Base-by-base conservation (phyloP, 2,888 invertebrate species). In the Eupeodes luniger region DNA sequence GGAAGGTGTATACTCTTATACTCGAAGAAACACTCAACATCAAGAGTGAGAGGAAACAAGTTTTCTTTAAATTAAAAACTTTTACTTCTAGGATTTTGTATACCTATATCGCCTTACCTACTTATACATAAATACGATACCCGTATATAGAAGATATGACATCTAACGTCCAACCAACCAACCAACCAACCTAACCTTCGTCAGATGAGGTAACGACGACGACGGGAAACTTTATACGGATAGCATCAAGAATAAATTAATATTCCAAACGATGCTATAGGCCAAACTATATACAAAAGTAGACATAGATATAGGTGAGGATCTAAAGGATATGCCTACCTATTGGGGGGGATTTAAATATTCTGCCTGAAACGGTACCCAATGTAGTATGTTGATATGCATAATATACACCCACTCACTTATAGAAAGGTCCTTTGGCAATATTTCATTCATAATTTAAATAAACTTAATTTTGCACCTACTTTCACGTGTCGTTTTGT, bases 371-470 rank as follows among this genome's bases (percentile, higher is more conserved):
- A 62, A 66, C 47, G 27, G 19, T 44, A 62, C 62, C 16, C 62
- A 62, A 62, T 62, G 62, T 19, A 12, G 62, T 40, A 62, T 40
- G 40, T 34, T 27, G 2, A 55, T 34, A 40, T 40, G 40, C 51
- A 51, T 12, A 51, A 53, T 55, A 16, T 3, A 53, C 2, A 70
- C 55, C 55, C 36, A 19, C 55, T 27, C 14, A 40, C 40, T 40
- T 66, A n/a, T 16, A 40, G 69, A n/a, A 27, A 55, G 55, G 62
- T 82, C 64, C 77, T 67, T 67, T 61, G 44, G 77, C 36, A 78
- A 75, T 69, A 78, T 75, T 82, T 82, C 78, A 74, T 78, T 86
- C 51, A 78, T 86, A 82, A 86, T 82, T 82, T 57, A 86, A 82
- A 78, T 74, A 78, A 78, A 86, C 82, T 86, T 82, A 86, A 86